Evolutionary conservation across 1,140 invertebrate genomes (phyloP).

Genomic region (Anastrepha ludens): DNA sequence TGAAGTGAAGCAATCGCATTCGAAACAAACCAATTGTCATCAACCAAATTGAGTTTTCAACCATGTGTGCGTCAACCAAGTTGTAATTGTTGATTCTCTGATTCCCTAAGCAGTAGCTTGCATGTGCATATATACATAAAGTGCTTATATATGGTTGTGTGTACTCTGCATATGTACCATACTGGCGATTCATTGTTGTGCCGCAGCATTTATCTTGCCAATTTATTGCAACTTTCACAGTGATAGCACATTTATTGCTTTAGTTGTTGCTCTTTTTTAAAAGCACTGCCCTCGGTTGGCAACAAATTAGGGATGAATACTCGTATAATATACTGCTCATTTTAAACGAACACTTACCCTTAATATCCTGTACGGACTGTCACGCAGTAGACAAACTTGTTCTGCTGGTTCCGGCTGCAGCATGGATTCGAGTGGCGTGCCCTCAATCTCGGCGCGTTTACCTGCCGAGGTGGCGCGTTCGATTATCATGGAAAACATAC

Average conservation of each 20-base stretch:
- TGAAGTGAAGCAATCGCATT: background rate
- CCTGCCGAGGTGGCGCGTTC: constrained; percentile 62
- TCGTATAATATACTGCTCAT: background rate
- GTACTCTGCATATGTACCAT: background rate
- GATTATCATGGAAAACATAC: constrained; percentile 73
- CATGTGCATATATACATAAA: no score
- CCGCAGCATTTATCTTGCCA: background rate
- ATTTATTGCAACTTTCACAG: constrained; percentile 12
- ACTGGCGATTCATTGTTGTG: background rate
- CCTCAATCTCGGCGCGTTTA: constrained; percentile 68
- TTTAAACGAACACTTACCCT: constrained; percentile 76
- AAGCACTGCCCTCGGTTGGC: background rate
- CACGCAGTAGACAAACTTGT: constrained; percentile 78
- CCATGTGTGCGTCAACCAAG: background rate
- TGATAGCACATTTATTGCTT: background rate
- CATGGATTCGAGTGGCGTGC: constrained; percentile 75
- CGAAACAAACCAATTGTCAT: constrained; percentile 26
- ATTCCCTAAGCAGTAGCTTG: constrained; percentile 10
- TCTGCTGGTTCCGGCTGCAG: constrained; percentile 69
- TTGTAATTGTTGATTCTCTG: background rate
- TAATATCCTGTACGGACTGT: constrained; percentile 81
- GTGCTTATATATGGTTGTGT: background rate
- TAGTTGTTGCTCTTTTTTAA: background rate
- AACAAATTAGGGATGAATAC: constrained; percentile 5
- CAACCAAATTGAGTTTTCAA: constrained; percentile 43